Base-by-base conservation (phyloP, 2,888 invertebrate species). In the Drosophila merina region DNA sequence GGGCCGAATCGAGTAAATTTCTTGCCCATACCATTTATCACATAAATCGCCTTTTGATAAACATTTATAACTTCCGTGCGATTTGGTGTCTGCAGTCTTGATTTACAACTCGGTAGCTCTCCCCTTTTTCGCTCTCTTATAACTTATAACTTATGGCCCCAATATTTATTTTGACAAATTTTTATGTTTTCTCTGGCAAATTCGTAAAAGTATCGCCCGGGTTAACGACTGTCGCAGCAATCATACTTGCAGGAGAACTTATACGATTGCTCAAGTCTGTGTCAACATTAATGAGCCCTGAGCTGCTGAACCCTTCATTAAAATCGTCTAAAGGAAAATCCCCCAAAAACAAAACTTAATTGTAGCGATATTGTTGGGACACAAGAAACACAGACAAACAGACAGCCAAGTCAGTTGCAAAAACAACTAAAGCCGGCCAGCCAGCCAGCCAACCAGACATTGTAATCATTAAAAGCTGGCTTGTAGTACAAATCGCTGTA, bases 401-500 rank as follows among this genome's bases (percentile, higher is more conserved):
- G 68, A 50, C 74, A 66, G 59, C 57, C 40, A 7, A 36, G 36
- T n/a, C n/a, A 12, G 12, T 42, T 42, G 40, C 40, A 68, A 71
- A 69, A 62, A 67, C 64, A 66, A 57, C 72, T 74, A 64, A n/a
- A 67, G 58, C 60, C 51, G 59, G 48, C 42, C 55, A 51, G 59
- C 52, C 42, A 67, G 58, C 60, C 51, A 57, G 48, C 42, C 55
- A 51, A 57, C 52, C 42, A 82, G 86, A 86, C 84, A 79, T 87
- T 87, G 88, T 88, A 85, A 87, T 87, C 85, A 85, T 85, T 85
- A 85, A 87, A 79, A 75, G 64, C 64, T 56, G 88, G 69, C 86
- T 88, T 86, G 88, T 86, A 86, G 60, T 86, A 86, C 85, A 86
- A 86, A 86, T 86, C 85, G 85, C 74, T 70, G 86, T 86, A 86